Evolutionary conservation across 2,888 invertebrate species (phyloP).

Genomic region (Parnassius apollo): DNA sequence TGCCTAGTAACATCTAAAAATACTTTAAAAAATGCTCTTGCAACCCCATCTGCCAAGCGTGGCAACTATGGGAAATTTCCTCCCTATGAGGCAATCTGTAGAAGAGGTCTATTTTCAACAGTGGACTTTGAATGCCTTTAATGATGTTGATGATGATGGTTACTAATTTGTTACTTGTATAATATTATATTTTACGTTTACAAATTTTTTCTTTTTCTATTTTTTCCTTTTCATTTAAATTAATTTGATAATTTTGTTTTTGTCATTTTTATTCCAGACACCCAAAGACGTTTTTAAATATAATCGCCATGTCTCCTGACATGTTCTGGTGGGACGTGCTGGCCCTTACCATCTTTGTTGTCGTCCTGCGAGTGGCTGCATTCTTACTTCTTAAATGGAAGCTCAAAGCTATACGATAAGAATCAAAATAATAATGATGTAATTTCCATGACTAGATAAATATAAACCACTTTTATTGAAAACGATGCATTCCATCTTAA

Average conservation of each 20-base stretch:
- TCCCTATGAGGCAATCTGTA: no score
- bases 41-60: no score
- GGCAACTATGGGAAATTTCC: no score
- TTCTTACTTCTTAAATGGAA: slow-evolving; percentile 90
- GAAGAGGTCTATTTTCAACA: no score
- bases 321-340: slow-evolving; percentile 92
- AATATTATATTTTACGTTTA: background rate
- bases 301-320: slow-evolving; percentile 90
- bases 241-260: background rate
- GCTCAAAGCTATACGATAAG: slow-evolving; percentile 84
- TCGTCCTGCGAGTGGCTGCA: slow-evolving; percentile 84
- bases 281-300: slow-evolving; percentile 89
- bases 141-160: background rate
- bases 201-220: background rate
- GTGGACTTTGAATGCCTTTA: no score
- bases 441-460: no score
- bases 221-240: background rate
- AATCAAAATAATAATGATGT: no score
- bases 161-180: background rate
- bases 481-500: no score
- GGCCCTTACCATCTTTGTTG: slow-evolving; percentile 85
- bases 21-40: background rate
- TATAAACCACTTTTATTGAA: no score
- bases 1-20: background rate
- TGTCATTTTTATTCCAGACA: slow-evolving; percentile 70